Evolutionary conservation across 2,888 invertebrate genomes (phyloP).

Genomic region (Apocheima hispidaria): DNA sequence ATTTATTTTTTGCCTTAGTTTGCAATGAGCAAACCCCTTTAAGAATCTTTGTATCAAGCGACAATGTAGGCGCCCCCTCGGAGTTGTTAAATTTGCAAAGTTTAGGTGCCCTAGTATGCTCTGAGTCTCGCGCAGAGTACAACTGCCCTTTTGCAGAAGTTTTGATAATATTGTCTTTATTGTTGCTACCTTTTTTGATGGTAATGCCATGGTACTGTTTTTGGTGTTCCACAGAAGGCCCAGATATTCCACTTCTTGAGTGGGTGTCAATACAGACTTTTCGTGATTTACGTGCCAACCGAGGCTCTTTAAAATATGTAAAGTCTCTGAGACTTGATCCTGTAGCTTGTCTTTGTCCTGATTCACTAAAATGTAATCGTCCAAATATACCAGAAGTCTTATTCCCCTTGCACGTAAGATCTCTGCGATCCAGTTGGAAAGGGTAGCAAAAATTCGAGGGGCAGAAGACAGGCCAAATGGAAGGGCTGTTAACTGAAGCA

Average conservation of each 20-base stretch:
- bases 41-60: neutral
- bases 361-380: no score
- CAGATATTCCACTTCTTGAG: neutral
- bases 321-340: no score
- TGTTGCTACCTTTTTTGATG: neutral
- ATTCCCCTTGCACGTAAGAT: no score
- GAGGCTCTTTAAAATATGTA: no score
- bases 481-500: no score
- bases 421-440: no score
- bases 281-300: neutral
- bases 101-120: neutral
- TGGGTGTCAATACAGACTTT: neutral
- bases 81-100: neutral
- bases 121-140: neutral
- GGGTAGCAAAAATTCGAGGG: no score
- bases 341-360: no score
- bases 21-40: neutral
- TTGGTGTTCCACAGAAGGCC: conserved; percentile 1
- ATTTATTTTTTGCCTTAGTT: neutral
- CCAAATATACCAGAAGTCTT: no score
- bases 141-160: neutral
- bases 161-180: neutral
- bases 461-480: no score
- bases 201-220: no score
- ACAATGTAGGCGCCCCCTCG: neutral